Evolutionary conservation across 2,113 vertebrate genomes (phyloP), one percentile per base, ranked within the genome.

Genomic region (Hydrochoerus hydrochaeris): DNA sequence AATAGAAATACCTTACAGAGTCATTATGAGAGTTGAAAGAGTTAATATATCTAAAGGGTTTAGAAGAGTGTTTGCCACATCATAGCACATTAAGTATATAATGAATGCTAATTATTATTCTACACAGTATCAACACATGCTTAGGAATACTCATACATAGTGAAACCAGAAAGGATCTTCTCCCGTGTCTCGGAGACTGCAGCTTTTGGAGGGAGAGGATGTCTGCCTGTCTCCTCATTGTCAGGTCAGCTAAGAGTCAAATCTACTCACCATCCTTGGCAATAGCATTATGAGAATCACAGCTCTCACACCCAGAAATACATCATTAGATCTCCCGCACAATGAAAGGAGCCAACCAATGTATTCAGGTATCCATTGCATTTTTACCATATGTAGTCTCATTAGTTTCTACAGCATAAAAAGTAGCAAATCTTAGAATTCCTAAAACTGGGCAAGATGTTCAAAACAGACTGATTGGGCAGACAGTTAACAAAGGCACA

Each of bases 311-410:
- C 82, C 62, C 44, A 85, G 88, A 91, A 41, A 88, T 44, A 92
- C 35, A 1, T 60, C 58, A 87, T 87, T 77, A 88, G 86, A 52
- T 75, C 41, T 67, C 67, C n/a, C 13, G 67, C 73, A 58, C 46
- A 80, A 71, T 7, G 80, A 58, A 52, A 83, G 3, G 17, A 80
- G 69, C n/a, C 20, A 67, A 26, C 49, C 82, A 71, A 58, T 52
- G 41, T 28, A 44, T 17, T 28, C 38, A 44, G 58, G 87, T 24
- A 17, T 19, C 12, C 44, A 62, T 1, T 30, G 73, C 62, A 65
- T 62, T 96, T 95, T 35, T 85, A 73, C 44, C 77, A 90, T 57
- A 30, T 46, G 44, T 19, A 69, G 57, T n/a, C 38, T 95, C 71
- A 7, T 4, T 32, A 65, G 60, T 73, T 80, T 93, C 78, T 94